These are phyloP conservation scores for Drosophila subpulchrella DNA, from an alignment of 1,140 invertebrate species.

Conservation along the genomic window DNA sequence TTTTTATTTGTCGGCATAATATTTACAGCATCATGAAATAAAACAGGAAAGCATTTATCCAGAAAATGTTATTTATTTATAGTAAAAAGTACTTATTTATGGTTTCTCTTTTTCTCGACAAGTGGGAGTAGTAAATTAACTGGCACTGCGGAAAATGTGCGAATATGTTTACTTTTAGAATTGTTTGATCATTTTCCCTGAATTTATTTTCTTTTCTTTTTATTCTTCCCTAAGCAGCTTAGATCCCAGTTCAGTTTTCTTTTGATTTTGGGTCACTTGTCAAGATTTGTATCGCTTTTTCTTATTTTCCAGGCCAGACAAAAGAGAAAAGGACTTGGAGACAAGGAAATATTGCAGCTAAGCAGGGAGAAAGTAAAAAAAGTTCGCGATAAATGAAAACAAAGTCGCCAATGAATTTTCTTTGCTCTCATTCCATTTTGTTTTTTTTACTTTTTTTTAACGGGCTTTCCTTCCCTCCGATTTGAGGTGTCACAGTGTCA, in stretches of 20 bases:
- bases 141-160: no score
- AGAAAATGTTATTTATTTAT: constrained; percentile 2
- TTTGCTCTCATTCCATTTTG: background rate
- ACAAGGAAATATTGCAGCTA: constrained; percentile 15
- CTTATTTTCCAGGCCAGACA: constrained; percentile 1
- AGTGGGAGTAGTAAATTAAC: background rate
- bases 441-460: constrained; percentile 38
- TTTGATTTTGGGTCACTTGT: constrained; percentile 40
- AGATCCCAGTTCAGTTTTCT: constrained; percentile 5
- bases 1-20: constrained; percentile 6
- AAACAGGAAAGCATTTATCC: background rate
- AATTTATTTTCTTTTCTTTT: background rate
- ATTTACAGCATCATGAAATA: constrained; percentile 2
- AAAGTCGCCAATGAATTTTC: constrained; percentile 33
- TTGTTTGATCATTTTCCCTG: background rate
- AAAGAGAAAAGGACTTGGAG: constrained; percentile 1
- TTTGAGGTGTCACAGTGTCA: constrained; percentile 50
- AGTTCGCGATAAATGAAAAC: constrained; percentile 47
- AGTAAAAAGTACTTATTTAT: constrained; percentile 4
- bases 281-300: constrained; percentile 28
- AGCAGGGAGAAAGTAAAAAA: constrained; percentile 32
- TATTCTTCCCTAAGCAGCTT: constrained; percentile 23
- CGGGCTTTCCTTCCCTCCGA: constrained; percentile 7
- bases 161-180: background rate
- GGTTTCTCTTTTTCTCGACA: constrained; percentile 4